Evolutionary conservation across 2,888 invertebrate species (phyloP), one percentile per base, ranked within the genome.

Genomic region (Drosophila helvetica): DNA sequence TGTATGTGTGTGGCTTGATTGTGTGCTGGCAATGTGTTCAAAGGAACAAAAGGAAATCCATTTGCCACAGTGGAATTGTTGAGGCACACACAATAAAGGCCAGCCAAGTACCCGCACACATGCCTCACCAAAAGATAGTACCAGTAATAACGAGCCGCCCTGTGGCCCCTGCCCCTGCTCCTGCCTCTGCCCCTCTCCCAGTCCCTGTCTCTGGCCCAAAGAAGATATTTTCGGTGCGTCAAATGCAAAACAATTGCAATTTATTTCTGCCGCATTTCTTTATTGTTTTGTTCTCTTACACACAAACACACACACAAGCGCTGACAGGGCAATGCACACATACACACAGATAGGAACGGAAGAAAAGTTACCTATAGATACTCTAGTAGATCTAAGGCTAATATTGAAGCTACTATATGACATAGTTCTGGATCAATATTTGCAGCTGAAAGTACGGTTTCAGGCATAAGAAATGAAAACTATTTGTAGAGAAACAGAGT

Each of bases 31-130:
- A 74, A 74, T 76, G 86, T 67, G 78, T 87, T 82, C 78, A 78
- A 86, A 80, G 76, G 77, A 74, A 86, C 88, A 88, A 88, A 79
- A 79, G 85, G 77, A 86, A 78, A 88, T 85, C 86, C 75, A 88
- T 85, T 85, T 88, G 86, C 83, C 84, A 88, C 68, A 75, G 64
- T 60, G 72, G 77, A 85, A 85, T 80, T 77, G 81, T 76, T 75
- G 75, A 75, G 61, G 59, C 74, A 71, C 47, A 67, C 70, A 25
- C 50, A 42, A 59, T 50, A 51, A 12, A 54, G 51, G 51, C 54
- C 56, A 62, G n/a, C 50, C 50, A 18, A 18, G 42, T 18, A 52
- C 38, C 43, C 53, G 47, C 47, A 9, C 45, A 47, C 42, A 43
- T 38, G 43, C 38, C 38, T n/a, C 38, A 38, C 38, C n/a, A 38